A percentile compares a stretch with the other conserved stretches of the same genome.
Evolutionary conservation across 2,113 vertebrate genomes (phyloP).

Genomic region (Gymnarchus niloticus): DNA sequence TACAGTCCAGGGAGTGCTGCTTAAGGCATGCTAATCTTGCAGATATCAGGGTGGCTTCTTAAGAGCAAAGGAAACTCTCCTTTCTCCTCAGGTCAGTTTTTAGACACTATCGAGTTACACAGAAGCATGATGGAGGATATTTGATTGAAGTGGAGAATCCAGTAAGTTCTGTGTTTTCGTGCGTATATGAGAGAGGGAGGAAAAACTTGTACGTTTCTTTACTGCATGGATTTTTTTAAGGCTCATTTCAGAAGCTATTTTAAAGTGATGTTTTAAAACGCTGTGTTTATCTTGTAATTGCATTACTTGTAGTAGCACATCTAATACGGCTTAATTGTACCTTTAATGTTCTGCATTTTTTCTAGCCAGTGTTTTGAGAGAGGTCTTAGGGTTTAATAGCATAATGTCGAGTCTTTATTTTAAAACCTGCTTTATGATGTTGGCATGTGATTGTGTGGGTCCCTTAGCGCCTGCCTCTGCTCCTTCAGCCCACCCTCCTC

Average conservation of each 20-base stretch:
- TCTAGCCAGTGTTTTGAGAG: neutral
- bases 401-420: neutral
- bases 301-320: neutral
- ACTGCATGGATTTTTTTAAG: neutral
- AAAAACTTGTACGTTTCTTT: neutral
- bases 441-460: neutral
- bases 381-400: neutral
- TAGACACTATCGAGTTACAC: slow-evolving; percentile 76
- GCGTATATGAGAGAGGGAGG: neutral
- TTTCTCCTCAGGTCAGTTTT: slow-evolving; percentile 52
- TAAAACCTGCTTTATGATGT: neutral
- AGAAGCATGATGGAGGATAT: slow-evolving; percentile 62
- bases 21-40: neutral
- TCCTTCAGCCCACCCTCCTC: slow-evolving; percentile 2
- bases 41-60: neutral
- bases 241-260: neutral
- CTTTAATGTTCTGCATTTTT: neutral
- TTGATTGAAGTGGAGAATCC: slow-evolving; percentile 75
- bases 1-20: neutral
- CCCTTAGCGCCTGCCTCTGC: neutral
- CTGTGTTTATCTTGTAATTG: neutral
- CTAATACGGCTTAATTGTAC: too few species aligned
- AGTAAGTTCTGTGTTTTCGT: slow-evolving; percentile 53
- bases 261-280: neutral
- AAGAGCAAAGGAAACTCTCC: neutral